Conservation (phyloP, 1,140 invertebrate genomes). For the Drosophila insularis region DNA sequence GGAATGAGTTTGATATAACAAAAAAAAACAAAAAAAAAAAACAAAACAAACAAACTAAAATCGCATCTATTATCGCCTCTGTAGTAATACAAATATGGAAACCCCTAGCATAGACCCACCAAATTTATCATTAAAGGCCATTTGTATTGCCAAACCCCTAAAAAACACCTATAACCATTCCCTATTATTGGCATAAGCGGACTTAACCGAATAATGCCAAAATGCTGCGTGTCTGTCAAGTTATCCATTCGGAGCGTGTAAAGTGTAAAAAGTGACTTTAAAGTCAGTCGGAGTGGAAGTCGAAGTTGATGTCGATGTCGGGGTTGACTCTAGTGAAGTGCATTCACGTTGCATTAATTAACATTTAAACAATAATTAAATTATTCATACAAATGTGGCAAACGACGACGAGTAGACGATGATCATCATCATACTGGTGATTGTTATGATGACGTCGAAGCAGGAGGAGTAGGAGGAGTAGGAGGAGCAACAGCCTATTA, state of each 20-base stretch:
- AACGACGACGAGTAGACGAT: conserved; percentile 31
- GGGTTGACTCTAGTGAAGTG: conserved; percentile 31
- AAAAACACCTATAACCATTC: background rate
- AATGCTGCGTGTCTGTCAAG: conserved; percentile 76
- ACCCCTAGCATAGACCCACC: too few species aligned
- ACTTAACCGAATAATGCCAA: conserved; percentile 69
- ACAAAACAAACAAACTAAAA: too few species aligned
- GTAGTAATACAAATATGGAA: too few species aligned
- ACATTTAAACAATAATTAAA: conserved; percentile 83
- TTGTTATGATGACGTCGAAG: too few species aligned
- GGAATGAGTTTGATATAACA: too few species aligned
- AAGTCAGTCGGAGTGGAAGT: background rate
- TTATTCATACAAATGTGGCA: conserved; percentile 82
- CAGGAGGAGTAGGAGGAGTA: conserved; percentile 14
- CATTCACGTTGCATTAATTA: conserved; percentile 80
- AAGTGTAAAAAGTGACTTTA: conserved; percentile 14
- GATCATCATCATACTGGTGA: background rate
- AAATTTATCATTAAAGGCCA: too few species aligned
- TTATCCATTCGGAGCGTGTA: conserved; percentile 57
- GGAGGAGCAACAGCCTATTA: conserved; percentile 67
- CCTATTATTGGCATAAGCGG: background rate
- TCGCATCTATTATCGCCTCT: too few species aligned
- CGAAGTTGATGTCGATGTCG: conserved; percentile 47
- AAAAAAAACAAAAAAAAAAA: too few species aligned
- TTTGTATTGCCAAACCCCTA: background rate